Conservation (phyloP, 2,113 vertebrate genomes). For the Colistium nudipinnis region DNA sequence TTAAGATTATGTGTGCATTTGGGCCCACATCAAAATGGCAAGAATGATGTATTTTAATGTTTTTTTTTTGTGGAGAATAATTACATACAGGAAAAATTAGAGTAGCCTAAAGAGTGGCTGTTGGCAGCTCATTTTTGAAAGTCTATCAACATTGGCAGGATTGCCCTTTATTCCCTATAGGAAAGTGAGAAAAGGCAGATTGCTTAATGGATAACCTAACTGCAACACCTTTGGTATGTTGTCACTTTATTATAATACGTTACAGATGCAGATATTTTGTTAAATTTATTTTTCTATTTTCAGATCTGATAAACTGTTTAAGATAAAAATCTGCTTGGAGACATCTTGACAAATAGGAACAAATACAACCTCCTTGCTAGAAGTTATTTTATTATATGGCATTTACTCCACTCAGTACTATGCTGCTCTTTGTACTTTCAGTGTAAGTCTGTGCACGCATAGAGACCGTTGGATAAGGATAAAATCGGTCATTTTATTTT, state of each 20-base stretch:
- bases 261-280: no score
- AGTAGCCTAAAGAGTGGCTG: background rate
- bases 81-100: background rate
- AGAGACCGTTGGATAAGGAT: slow-evolving; percentile 12
- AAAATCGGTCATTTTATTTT: background rate
- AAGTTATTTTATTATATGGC: slow-evolving; percentile 22
- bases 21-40: background rate
- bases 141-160: background rate
- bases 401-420: slow-evolving; percentile 18
- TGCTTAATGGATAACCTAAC: background rate
- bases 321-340: background rate
- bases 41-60: background rate
- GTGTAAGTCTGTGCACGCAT: background rate
- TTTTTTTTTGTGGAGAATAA: background rate
- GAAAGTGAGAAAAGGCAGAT: background rate
- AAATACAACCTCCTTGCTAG: background rate
- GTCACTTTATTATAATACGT: background rate
- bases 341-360: background rate
- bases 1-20: background rate
- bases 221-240: background rate
- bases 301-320: no score
- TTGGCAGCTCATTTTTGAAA: slow-evolving; percentile 18
- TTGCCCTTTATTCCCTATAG: background rate
- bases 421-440: slow-evolving; percentile 13
- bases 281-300: no score